Conservation (phyloP, 2,113 vertebrate species). For the Nothoprocta perdicaria region DNA sequence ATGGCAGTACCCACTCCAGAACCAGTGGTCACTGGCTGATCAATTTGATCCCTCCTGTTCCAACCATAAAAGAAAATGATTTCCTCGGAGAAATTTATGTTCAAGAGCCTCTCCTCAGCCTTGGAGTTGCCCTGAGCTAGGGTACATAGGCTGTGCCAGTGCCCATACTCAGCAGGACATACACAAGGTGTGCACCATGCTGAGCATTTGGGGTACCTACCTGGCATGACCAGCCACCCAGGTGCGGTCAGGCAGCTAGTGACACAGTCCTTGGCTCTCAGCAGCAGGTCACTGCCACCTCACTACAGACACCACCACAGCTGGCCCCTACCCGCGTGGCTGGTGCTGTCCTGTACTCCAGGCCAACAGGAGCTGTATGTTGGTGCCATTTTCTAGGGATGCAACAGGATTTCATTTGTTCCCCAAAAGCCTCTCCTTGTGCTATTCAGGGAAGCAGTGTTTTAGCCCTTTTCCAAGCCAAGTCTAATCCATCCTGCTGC, state of each 20-base stretch:
- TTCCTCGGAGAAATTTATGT: not conserved
- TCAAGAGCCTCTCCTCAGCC: not conserved
- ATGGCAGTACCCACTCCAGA: not conserved
- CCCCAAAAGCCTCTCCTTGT: not conserved
- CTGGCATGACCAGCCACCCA: not conserved
- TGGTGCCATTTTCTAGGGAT: not conserved
- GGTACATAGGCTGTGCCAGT: not conserved
- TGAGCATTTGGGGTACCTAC: not conserved
- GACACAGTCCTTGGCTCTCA: not conserved
- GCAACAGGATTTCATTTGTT: not conserved
- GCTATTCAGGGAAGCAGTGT: not conserved
- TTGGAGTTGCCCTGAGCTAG: not conserved
- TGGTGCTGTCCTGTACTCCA: accelerated
- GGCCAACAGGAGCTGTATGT: accelerated
- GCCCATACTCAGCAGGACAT: not conserved
- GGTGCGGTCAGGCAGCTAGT: not conserved
- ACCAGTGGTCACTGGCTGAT: not conserved
- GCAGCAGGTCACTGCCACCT: not conserved
- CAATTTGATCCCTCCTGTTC: not conserved
- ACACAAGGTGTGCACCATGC: accelerated
- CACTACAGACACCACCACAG: not conserved
- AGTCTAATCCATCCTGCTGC: not conserved
- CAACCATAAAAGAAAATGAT: not conserved
- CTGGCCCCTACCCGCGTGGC: not conserved
- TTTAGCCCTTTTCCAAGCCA: not conserved